phyloP scores from a whole-genome alignment of 1,140 invertebrate species.

The Cyphomyrmex costatus region DNA sequence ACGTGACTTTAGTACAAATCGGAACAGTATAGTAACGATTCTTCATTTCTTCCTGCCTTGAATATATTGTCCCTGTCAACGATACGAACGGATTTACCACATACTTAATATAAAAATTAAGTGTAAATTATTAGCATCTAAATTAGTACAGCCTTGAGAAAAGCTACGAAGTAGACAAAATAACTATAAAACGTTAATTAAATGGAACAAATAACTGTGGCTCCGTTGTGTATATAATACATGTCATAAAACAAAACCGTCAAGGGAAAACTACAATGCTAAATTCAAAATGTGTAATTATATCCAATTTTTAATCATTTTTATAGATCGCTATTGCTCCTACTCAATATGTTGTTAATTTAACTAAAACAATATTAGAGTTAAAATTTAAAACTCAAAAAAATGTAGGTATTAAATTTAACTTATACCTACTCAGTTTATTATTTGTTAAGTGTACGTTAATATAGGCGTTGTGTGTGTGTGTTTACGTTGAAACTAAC shows the following conservation, averaged over 20 bases:
- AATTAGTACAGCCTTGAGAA: background rate
- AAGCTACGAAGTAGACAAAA: background rate
- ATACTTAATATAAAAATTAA: background rate
- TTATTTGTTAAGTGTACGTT: no score
- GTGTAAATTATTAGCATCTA: background rate
- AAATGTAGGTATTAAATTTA: no score
- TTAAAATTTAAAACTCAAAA: no score
- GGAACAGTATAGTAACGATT: slow-evolving; percentile 17
- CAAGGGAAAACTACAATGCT: no score
- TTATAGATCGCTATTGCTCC: no score
- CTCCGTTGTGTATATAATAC: background rate
- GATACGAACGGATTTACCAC: background rate
- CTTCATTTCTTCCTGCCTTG: background rate
- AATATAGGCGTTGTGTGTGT: no score
- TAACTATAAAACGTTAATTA: background rate
- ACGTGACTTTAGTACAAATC: background rate
- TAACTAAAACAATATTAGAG: no score
- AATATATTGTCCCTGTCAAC: background rate
- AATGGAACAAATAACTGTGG: background rate
- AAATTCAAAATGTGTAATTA: no score
- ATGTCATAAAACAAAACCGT: background rate
- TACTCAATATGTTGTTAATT: no score
- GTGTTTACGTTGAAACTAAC: no score
- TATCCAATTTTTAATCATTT: no score
- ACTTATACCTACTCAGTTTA: no score